A percentile compares a stretch with the other conserved stretches of the same genome.
Evolutionary conservation across 2,113 vertebrate genomes (phyloP).

Genomic region (Melanerpes aurifrons): DNA sequence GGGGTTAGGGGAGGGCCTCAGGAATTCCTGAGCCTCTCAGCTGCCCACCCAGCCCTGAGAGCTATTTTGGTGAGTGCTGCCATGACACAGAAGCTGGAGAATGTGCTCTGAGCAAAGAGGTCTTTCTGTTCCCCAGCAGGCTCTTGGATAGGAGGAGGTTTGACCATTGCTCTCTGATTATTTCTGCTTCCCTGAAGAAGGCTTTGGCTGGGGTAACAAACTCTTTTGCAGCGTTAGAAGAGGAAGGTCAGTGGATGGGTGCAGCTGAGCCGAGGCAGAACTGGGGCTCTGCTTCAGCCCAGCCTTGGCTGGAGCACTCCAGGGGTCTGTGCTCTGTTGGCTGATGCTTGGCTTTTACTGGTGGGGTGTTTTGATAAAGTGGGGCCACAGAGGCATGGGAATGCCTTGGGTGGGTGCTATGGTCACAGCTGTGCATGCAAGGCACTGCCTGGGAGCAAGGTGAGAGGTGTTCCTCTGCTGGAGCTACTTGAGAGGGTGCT

Average conservation of each 20-base stretch:
- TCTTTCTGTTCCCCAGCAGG: background rate
- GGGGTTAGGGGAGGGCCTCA: background rate
- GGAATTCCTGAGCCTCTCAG: slow-evolving; percentile 56
- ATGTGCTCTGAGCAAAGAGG: background rate
- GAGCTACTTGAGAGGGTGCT: background rate
- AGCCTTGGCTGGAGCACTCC: background rate
- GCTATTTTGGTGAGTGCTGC: slow-evolving; percentile 55
- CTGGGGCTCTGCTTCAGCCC: background rate
- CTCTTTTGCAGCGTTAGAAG: background rate
- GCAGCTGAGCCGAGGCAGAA: fast-evolving
- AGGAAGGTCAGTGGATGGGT: background rate
- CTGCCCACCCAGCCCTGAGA: slow-evolving; percentile 37
- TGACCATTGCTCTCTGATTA: background rate
- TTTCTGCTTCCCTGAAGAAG: background rate
- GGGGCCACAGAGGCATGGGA: background rate
- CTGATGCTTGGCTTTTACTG: background rate
- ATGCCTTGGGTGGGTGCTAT: fast-evolving
- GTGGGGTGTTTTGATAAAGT: background rate
- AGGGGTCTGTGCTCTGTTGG: background rate
- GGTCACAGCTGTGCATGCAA: too few relatives aligned
- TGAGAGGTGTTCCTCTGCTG: background rate
- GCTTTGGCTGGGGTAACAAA: background rate
- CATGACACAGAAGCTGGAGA: background rate
- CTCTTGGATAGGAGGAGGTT: background rate
- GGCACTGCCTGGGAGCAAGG: background rate